Evolutionary conservation across 2,113 vertebrate species (phyloP), one percentile per base, ranked within the genome.

Genomic region (Leucosticte australis): DNA sequence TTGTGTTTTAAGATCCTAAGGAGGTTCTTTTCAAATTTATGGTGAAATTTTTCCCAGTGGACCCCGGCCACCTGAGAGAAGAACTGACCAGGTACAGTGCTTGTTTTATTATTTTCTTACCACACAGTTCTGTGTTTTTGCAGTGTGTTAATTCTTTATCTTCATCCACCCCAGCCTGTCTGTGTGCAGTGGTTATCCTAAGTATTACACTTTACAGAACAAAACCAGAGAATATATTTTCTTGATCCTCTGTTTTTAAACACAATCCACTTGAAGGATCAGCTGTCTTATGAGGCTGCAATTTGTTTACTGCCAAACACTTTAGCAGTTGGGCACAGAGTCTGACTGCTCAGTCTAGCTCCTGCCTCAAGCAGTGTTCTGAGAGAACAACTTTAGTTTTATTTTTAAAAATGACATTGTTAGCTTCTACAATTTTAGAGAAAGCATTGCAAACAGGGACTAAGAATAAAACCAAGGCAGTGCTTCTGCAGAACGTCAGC

Each of bases 41-140:
- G 97, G 99, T 99, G 82, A 99, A 99, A 98, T 99, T 99, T 97
- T 99, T 99, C 96, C 99, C 99, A 92, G 99, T 99, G 90, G 99
- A 99, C 95, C 99, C 99, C 19, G 98, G 99, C n/a, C 99, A 99
- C 76, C 98, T 99, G 46, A 98, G 98, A 96, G 98, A 98, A 98
- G 97, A 99, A 91, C 98, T 99, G 90, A 99, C 99, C 93, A 99
- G 99, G 99, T 99, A 97, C 50, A 96, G 97, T 97, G 62, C 52
- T 86, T 39, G 47, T 75, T 97, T 55, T 41, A 5, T 47, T 80
- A 9, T n/a, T 50, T 65, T 28, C 46, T 69, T 59, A 57, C 16
- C 3, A 1, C 44, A 62, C 39, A 41, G 26, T 23, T 39, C 33
- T 41, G 2, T 52, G 6, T 21, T 62, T 76, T 52, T 57, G 30